Base-by-base conservation (phyloP, 2,113 vertebrate species). In the Phrynosoma platyrhinos region DNA sequence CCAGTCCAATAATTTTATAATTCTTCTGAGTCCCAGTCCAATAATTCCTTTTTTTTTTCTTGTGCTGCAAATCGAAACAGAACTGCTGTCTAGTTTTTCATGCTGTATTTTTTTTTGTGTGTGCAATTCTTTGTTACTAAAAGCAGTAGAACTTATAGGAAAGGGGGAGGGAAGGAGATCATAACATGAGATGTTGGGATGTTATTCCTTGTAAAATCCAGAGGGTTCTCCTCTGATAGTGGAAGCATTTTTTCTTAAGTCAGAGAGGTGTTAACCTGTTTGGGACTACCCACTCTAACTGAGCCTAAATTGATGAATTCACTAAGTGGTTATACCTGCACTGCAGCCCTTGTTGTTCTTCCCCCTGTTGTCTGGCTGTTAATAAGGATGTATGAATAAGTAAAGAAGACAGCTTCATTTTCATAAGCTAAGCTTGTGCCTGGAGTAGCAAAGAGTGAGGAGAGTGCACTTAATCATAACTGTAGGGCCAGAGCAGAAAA, bases 361-460 rank as follows among this genome's bases (percentile, higher is more conserved):
- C 40, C 23, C 74, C 80, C 88, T 92, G 91, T 95, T 94, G 91
- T 95, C 94, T 96, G 93, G 71, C 91, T 95, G 89, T 95, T 96
- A 95, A 90, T 84, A 87, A 84, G 96, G 95, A 96, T 95, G 64
- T 94, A 96, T 96, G 95, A 94, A 91, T 94, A 94, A 96, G 90
- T 92, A 87, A 94, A 92, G 94, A 89, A 93, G 93, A 96, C 92
- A 94, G 92, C 95, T 96, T 96, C 91, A 95, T 97, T 97, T 96
- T 96, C 95, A 89, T 96, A 96, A 94, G 91, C 87, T 94, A 93
- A 83, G 93, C 91, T 95, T 95, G 91, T 90, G 90, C 93, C 91
- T 91, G 36, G 89, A 95, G 95, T 94, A 91, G 92, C 92, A 83
- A 88, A 94, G 85, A 89, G 25, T 1, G 78, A 94, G 90, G 88